Base-by-base conservation (phyloP, 1,140 invertebrate species). In the Sycobia sp. region DNA sequence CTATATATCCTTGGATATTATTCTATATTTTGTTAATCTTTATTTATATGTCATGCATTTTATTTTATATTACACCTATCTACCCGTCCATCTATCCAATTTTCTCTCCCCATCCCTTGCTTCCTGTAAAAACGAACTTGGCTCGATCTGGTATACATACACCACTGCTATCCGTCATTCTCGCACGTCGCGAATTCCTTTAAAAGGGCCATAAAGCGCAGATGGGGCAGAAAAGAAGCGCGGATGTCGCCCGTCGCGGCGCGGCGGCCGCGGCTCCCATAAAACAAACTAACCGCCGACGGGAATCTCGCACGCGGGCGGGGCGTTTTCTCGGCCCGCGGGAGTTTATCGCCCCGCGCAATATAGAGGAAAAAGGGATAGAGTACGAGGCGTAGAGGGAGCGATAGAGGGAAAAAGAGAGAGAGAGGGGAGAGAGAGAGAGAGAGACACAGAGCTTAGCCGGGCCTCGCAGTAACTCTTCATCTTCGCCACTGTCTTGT, bases 221-320 rank as follows among this genome's bases (percentile, higher is more conserved):
- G 76, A 79, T 81, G 76, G 72, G 77, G 59, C 73, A 75, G 76
- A 77, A 77, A 56, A 57, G 43, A 43, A 43, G 47, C 69, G 46
- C 62, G 60, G 8, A 38, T n/a, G n/a, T 41, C 23, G 25, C n/a
- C 8, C 23, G 29, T 38, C 44, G 4, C 36, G 32, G 49, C 29
- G 14, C 49, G 7, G 13, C n/a, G 41, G 4, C 41, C 20, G 16
- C 41, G 41, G 11, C 2, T 9, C 44, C 11, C 73, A 75, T 81
- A 81, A 81, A 82, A 79, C 74, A 79, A 80, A 73, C 71, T 71
- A 73, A 74, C 71, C 76, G 73, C 69, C 75, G 75, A 80, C 73
- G 76, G 76, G 73, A 74, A 74, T 76, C 76, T 73, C 70, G 71
- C 27, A 11, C 5, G 29, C 5, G 29, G 29, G 29, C 5, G 29